A percentile compares a stretch with the other conserved stretches of the same genome.
These are phyloP conservation scores for Cheilosia variabilis DNA, from an alignment of 2,888 invertebrate genomes.

Conservation along the genomic window DNA sequence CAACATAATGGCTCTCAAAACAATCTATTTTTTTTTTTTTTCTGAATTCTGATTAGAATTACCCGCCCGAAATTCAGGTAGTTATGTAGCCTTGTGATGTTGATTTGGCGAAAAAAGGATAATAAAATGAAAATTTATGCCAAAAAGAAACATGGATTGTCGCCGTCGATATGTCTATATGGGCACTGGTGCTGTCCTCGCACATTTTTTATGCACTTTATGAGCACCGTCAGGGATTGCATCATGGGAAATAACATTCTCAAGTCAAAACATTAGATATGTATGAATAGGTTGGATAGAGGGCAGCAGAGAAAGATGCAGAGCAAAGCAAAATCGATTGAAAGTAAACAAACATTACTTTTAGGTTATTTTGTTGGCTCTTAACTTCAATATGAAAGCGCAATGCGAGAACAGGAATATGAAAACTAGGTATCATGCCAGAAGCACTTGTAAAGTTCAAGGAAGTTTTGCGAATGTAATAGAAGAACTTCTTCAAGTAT, in stretches of 20 bases:
- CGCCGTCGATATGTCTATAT: constrained; percentile 1
- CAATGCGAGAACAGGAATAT: constrained; percentile 56
- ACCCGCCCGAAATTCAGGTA: constrained; percentile 34
- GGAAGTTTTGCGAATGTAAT: constrained; percentile 68
- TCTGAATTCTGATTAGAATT: constrained; percentile 50
- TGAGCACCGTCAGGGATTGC: constrained; percentile 49
- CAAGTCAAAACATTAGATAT: constrained; percentile 51
- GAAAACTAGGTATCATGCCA: constrained; percentile 71
- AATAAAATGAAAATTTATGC: constrained; percentile 25
- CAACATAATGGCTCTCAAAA: constrained; percentile 12
- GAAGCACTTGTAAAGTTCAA: constrained; percentile 73
- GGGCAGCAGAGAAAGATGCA: neutral
- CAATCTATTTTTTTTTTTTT: neutral
- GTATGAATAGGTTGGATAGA: constrained; percentile 39
- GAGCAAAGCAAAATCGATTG: constrained; percentile 59
- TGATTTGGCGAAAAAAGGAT: constrained; percentile 16
- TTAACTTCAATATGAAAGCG: constrained; percentile 50
- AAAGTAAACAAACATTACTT: constrained; percentile 69
- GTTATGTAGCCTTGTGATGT: constrained; percentile 31
- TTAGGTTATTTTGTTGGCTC: constrained; percentile 29
- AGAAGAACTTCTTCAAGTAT: constrained; percentile 65
- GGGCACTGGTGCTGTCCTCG: constrained; percentile 42
- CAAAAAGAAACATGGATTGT: constrained; percentile 6
- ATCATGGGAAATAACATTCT: constrained; percentile 66
- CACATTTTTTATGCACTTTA: constrained; percentile 38